Evolutionary conservation across 2,888 invertebrate species (phyloP).

Genomic region (Eulithis testata): DNA sequence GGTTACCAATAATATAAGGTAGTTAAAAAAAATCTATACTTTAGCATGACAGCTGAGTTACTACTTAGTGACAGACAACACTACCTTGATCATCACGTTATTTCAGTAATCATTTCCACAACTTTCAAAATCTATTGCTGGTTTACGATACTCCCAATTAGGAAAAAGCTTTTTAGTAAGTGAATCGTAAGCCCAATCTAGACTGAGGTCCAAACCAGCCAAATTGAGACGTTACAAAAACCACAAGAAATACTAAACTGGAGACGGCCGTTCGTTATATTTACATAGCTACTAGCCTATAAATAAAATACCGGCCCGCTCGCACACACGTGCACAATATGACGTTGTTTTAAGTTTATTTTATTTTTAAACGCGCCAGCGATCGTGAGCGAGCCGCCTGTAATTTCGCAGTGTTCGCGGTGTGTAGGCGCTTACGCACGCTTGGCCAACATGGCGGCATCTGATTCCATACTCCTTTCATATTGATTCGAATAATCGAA

Average conservation of each 20-base stretch:
- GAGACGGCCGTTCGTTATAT: slow-evolving; percentile 71
- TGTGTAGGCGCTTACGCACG: slow-evolving; percentile 82
- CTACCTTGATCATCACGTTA: too few relatives aligned
- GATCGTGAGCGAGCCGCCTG: slow-evolving; percentile 73
- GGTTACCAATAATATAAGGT: too few relatives aligned
- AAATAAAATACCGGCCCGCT: slow-evolving; percentile 80
- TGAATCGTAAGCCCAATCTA: slow-evolving; percentile 25
- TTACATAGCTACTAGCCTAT: slow-evolving; percentile 84
- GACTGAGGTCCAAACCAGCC: slow-evolving; percentile 48
- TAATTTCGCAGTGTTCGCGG: slow-evolving; percentile 83
- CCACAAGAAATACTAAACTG: slow-evolving; percentile 74
- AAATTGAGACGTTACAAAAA: slow-evolving; percentile 81
- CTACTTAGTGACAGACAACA: too few relatives aligned
- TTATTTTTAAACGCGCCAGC: slow-evolving; percentile 82
- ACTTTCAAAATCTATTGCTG: not conserved
- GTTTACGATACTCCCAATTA: not conserved
- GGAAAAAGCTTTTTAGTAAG: not conserved
- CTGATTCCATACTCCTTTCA: slow-evolving; percentile 60
- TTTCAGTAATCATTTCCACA: too few relatives aligned
- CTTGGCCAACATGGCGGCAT: slow-evolving; percentile 76
- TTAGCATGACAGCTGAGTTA: too few relatives aligned
- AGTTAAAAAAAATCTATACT: too few relatives aligned
- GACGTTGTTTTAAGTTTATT: slow-evolving; percentile 84
- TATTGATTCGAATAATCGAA: slow-evolving; percentile 59
- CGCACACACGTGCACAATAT: slow-evolving; percentile 81